These are phyloP conservation scores for Porphyrio hochstetteri DNA, from an alignment of 2,113 vertebrate species.

Conservation along the genomic window DNA sequence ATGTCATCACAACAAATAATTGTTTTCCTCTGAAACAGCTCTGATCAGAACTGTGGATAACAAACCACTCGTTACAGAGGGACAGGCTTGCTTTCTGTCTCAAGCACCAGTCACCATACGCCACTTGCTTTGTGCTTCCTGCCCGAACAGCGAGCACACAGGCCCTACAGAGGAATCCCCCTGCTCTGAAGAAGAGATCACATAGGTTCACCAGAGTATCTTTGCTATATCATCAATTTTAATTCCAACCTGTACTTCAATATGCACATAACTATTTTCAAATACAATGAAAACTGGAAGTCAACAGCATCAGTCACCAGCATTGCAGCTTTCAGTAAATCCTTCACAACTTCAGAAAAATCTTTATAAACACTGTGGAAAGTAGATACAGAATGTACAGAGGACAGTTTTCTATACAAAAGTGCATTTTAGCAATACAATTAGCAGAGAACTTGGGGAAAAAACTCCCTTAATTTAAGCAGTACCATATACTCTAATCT, in stretches of 20 bases:
- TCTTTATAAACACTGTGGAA: slow-evolving; percentile 70
- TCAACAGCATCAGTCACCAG: slow-evolving; percentile 42
- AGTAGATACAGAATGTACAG: slow-evolving; percentile 79
- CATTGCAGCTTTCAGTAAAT: slow-evolving; percentile 51
- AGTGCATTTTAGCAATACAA: slow-evolving; percentile 73
- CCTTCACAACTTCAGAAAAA: slow-evolving; percentile 69
- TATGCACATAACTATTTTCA: slow-evolving; percentile 67
- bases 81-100: background rate
- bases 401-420: slow-evolving; percentile 74
- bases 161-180: background rate
- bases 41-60: background rate
- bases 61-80: background rate
- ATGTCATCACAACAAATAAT: background rate
- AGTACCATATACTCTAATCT: slow-evolving; percentile 57
- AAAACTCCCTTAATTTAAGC: background rate
- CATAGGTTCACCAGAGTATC: slow-evolving; percentile 34
- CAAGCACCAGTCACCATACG: background rate
- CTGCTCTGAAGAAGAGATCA: slow-evolving; percentile 33
- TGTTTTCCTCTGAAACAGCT: background rate
- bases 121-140: background rate
- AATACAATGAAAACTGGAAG: slow-evolving; percentile 69
- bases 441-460: slow-evolving; percentile 60
- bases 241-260: slow-evolving; percentile 66
- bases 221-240: slow-evolving; percentile 63
- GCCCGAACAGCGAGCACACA: background rate